phyloP scores from a whole-genome alignment of 2,113 vertebrate species.

The Rhabdomys dilectus region DNA sequence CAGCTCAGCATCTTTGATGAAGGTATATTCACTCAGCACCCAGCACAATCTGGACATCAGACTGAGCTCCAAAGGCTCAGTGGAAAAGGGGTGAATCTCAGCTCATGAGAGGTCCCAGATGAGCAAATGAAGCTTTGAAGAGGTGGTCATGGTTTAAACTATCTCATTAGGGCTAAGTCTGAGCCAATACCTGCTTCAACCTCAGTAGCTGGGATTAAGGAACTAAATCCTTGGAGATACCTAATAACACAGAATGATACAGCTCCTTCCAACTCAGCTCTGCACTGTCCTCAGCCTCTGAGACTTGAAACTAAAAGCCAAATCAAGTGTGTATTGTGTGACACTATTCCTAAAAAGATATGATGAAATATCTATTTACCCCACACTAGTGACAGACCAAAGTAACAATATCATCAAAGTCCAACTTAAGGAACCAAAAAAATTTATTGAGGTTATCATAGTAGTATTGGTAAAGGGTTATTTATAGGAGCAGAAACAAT shows the following conservation, averaged over 20 bases:
- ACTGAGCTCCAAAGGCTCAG: background rate
- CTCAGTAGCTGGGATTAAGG: background rate
- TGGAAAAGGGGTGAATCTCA: background rate
- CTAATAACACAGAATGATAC: accelerated
- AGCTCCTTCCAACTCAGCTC: accelerated
- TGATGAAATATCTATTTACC: background rate
- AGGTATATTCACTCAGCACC: background rate
- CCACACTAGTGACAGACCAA: background rate
- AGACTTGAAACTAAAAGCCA: background rate
- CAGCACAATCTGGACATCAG: background rate
- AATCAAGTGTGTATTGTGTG: background rate
- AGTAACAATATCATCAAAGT: background rate
- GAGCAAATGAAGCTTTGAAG: background rate
- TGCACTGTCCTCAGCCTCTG: background rate
- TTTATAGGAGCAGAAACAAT: background rate
- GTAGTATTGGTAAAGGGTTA: background rate
- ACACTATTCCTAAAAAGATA: background rate
- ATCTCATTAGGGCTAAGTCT: background rate
- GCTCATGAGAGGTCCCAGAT: background rate
- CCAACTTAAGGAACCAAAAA: background rate
- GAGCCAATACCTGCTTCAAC: background rate
- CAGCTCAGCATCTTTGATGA: background rate
- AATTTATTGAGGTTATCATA: background rate
- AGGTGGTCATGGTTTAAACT: background rate
- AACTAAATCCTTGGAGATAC: background rate